Evolutionary conservation across 2,797 vertebrate genomes (phyloP), one percentile per base, ranked within the genome.

Genomic region (Semaprochilodus insignis): DNA sequence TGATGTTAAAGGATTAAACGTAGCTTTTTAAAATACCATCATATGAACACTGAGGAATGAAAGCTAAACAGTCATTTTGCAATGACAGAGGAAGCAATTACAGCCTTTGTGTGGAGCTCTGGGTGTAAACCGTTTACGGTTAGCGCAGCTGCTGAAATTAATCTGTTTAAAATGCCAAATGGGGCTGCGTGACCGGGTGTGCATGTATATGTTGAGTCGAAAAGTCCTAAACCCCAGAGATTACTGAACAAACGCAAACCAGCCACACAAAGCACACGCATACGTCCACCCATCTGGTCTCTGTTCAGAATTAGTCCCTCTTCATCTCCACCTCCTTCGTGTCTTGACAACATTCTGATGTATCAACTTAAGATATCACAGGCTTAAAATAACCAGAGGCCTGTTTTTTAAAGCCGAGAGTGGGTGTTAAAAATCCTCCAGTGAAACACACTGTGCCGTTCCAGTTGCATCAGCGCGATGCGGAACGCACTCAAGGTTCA

Each of bases 401-500:
- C 15, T 78, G 71, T 62, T 66, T 70, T 48, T 34, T 27, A 25
- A 34, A 48, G 40, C 44, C 40, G 19, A 16, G 48, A 34, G 67
- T 34, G 21, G 3, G 23, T 5, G 54, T 48, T 13, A n/a, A 19
- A 52, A 69, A 69, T 69, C 62, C n/a, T 74, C 23, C 6, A 27
- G 23, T 69, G 70, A 55, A 72, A 65, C 67, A 25, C 44, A 71
- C 17, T 71, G 31, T 17, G 25, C 40, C 31, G 19, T 31, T 76
- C 63, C 73, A 73, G 62, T 79, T 79, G 63, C 80, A 74, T 82
- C 80, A 82, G 82, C 72, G 55, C 25, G 1, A 40, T 79, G 74
- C 36, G 63, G 40, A 78, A 70, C 74, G 62, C 72, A 67, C 85
- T 67, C 71, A 87, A 80, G 11, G 1, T 85, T 85, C 76, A 73